Conservation (phyloP, 2,888 invertebrate genomes). For the Mesorhabditis belari region DNA sequence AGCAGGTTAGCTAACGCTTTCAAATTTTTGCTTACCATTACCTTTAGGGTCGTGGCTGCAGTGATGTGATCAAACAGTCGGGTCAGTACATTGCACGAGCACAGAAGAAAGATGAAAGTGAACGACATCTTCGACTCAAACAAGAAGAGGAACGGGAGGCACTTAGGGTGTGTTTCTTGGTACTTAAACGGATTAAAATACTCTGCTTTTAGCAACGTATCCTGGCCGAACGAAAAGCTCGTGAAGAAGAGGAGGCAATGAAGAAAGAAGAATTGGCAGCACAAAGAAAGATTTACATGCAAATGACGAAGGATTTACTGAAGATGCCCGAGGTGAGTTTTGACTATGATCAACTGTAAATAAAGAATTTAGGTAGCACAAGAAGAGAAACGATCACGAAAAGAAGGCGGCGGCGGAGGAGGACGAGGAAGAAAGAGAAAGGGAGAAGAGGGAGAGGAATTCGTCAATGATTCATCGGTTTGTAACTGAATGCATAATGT, state of each 20-base stretch:
- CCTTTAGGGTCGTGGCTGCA: conserved; percentile 67
- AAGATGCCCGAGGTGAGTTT: conserved; percentile 33
- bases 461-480: conserved; percentile 45
- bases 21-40: not conserved
- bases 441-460: conserved; percentile 39
- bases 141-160: conserved; percentile 16
- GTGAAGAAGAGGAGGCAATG: conserved; percentile 12
- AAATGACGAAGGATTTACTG: conserved; percentile 73
- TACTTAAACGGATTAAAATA: not conserved
- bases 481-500: no score
- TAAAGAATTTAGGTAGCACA: conserved; percentile 9
- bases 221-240: conserved; percentile 1
- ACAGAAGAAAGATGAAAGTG: conserved; percentile 89
- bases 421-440: conserved; percentile 12
- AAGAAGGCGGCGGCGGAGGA: conserved; percentile 22
- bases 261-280: conserved; percentile 66
- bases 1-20: conserved; percentile 14
- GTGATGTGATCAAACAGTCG: conserved; percentile 83
- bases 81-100: conserved; percentile 64
- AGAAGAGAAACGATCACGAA: conserved; percentile 13
- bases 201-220: not conserved
- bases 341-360: not conserved
- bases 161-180: not conserved
- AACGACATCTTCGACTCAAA: conserved; percentile 64
- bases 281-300: conserved; percentile 46